These are phyloP conservation scores for Ctenopoma kingsleyae DNA, from an alignment of 2,797 vertebrate genomes.

Conservation along the genomic window DNA sequence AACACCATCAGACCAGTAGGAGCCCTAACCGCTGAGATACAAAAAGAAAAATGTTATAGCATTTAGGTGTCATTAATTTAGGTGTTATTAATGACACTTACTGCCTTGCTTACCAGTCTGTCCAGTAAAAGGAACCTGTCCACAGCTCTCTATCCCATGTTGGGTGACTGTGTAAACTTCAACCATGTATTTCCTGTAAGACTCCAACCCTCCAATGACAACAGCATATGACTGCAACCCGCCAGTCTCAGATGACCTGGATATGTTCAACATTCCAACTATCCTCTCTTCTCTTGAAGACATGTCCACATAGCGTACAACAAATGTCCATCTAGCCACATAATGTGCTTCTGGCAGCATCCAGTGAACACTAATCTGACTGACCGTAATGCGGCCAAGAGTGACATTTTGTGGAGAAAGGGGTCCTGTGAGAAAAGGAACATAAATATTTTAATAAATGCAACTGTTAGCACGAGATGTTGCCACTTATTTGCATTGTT, in stretches of 20 bases:
- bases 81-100: too few species aligned
- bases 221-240: conserved; percentile 73
- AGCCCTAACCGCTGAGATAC: conserved; percentile 82
- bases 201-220: conserved; percentile 76
- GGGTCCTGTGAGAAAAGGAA: conserved; percentile 78
- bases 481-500: background rate
- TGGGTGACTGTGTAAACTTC: conserved; percentile 84
- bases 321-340: conserved; percentile 78
- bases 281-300: conserved; percentile 65
- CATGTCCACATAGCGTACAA: conserved; percentile 81
- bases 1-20: conserved; percentile 77
- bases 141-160: conserved; percentile 84
- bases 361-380: conserved; percentile 86
- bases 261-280: conserved; percentile 77
- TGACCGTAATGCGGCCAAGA: conserved; percentile 71
- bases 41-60: conserved; percentile 4
- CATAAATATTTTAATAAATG: conserved; percentile 14
- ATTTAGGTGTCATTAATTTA: background rate
- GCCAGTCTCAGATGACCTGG: conserved; percentile 58
- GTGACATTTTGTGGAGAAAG: conserved; percentile 83
- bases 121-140: conserved; percentile 72
- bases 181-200: conserved; percentile 85
- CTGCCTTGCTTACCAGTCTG: conserved; percentile 87
- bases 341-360: conserved; percentile 64
- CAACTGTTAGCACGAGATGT: conserved; percentile 1